phyloP scores from a whole-genome alignment of 2,888 invertebrate species.

The Bombylius major region DNA sequence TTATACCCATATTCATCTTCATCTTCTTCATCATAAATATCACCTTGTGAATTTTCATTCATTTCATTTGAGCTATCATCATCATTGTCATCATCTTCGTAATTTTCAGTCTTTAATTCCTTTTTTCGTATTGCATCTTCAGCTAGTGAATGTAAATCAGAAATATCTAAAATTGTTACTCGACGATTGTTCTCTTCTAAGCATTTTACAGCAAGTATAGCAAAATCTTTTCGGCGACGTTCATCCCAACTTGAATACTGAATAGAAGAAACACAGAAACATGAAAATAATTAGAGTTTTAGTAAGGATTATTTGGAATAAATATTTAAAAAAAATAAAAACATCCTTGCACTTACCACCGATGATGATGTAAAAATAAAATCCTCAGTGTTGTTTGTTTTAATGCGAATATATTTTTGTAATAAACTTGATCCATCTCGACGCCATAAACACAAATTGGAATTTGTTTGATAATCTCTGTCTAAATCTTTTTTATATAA shows the following conservation, averaged over 20 bases:
- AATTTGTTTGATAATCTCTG: constrained; percentile 26
- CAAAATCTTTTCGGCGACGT: constrained; percentile 29
- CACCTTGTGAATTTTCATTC: constrained; percentile 9
- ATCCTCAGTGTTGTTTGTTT: constrained; percentile 26
- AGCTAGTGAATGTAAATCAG: constrained; percentile 6
- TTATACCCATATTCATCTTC: constrained; percentile 8
- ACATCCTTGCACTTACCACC: constrained; percentile 25
- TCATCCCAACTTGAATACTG: constrained; percentile 38
- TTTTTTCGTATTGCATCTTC: constrained; percentile 1
- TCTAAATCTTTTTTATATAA: constrained; percentile 31
- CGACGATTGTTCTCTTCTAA: constrained; percentile 22
- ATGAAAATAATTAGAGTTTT: neutral
- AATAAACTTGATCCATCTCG: constrained; percentile 32
- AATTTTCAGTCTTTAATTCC: neutral
- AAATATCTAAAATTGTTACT: constrained; percentile 24
- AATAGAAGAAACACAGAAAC: neutral
- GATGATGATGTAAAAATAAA: constrained; percentile 34
- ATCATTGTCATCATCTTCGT: constrained; percentile 15
- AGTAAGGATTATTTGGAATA: neutral
- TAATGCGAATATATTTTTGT: constrained; percentile 34
- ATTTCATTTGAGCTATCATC: constrained; percentile 17
- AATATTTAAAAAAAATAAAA: neutral
- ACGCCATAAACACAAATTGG: constrained; percentile 34
- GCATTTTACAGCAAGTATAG: constrained; percentile 29
- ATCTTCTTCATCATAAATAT: neutral